Base-by-base conservation (phyloP, 2,888 invertebrate genomes). In the Seira sanloemensis region DNA sequence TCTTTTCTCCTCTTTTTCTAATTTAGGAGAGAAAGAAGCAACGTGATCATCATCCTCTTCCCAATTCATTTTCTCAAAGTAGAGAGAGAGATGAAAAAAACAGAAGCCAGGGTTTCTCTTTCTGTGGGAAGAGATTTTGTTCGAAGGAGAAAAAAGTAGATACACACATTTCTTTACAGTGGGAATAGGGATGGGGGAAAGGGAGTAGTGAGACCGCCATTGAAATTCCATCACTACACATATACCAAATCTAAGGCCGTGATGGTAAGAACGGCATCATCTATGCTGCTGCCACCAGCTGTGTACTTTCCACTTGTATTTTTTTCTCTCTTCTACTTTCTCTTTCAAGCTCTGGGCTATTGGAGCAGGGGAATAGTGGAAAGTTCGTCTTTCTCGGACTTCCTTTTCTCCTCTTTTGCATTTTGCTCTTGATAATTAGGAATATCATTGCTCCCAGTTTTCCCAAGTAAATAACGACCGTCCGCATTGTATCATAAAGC, bases 261-360 rank as follows among this genome's bases (percentile, higher is more conserved):
- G n/a, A n/a, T n/a, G n/a, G n/a, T n/a, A n/a, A n/a, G n/a, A n/a
- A n/a, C 37, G 12, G 5, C 12, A 9, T 37, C 7, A 9, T 12
- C 12, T 37, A 37, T 5, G 12, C 37, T 37, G 12, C 5, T 9
- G 66, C 18, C 16, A 66, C 18, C 66, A 66, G 66, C 66, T 66
- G 66, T 66, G 23, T 66, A 66, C 66, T 66, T 66, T 66, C 66
- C 19, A 16, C 58, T n/a, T 58, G 58, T 4, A 58, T 18, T 4
- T n/a, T 58, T 58, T n/a, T 37, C 37, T 12, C 12, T 37, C 12
- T 12, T 12, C 66, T 66, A 12, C 66, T 23, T 66, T 9, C 58
- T 12, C 37, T 37, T n/a, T n/a, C n/a, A n/a, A 4, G 58, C 66
- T 66, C 21, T 2, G 23, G 66, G 66, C 24, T 12, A 21, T 7